A percentile compares a stretch with the other conserved stretches of the same genome.
Conservation (phyloP, 2,113 vertebrate genomes). For the Pelodiscus sinensis region DNA sequence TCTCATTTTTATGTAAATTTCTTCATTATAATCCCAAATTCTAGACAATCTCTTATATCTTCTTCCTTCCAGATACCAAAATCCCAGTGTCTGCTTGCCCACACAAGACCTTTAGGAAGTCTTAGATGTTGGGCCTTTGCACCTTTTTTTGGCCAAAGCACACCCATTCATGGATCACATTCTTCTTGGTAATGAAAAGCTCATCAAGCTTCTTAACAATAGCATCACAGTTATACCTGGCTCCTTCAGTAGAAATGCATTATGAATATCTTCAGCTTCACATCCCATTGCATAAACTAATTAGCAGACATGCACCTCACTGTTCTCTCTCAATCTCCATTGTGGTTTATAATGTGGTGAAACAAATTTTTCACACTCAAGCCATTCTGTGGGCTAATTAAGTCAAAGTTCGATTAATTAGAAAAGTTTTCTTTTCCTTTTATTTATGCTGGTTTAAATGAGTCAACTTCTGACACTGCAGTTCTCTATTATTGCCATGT, state of each 20-base stretch:
- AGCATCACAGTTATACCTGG: neutral
- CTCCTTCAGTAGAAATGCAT: constrained; percentile 25
- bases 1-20: neutral
- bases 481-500: too few species aligned
- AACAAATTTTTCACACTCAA: constrained; percentile 1
- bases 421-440: constrained; percentile 22
- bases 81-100: neutral
- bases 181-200: neutral
- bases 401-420: neutral
- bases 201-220: neutral
- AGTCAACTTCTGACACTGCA: neutral
- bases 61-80: neutral
- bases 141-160: neutral
- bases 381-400: constrained; percentile 20
- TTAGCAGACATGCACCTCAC: constrained; percentile 14
- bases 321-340: constrained; percentile 33
- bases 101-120: neutral
- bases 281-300: constrained; percentile 40
- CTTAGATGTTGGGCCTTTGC: neutral
- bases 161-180: neutral
- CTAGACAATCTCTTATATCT: neutral
- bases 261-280: constrained; percentile 18
- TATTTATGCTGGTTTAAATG: constrained; percentile 14
- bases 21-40: neutral
- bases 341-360: neutral